Base-by-base conservation (phyloP, 2,113 vertebrate genomes). In the Tachysurus fulvidraco region DNA sequence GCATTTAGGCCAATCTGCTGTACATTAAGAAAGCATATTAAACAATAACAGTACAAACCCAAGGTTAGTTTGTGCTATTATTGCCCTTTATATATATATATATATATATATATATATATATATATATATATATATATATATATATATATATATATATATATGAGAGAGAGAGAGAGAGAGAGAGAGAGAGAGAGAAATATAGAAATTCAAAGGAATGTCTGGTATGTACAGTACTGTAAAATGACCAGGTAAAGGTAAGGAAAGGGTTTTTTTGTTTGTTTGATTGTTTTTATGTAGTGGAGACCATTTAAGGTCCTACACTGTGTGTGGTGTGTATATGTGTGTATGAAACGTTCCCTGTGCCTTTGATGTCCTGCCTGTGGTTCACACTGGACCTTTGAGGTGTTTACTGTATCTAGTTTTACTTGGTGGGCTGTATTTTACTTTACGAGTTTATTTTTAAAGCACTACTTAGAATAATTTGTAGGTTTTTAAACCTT, bases 271-370 rank as follows among this genome's bases (percentile, higher is more conserved):
- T 87, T 67, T 81, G 67, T 86, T 84, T 87, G 67, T 36, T 36
- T 36, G 36, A 36, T 36, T 36, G 36, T 36, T 36, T 36, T 36
- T 36, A 2, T 59, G 60, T 52, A 81, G 57, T 7, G 57, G 50
- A 87, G 67, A 52, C 36, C 77, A 83, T 86, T 77, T 74, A 73
- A 65, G 30, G 76, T 67, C 84, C 55, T 85, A 69, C 52, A 17
- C 16, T 78, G 57, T 76, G 69, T 71, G 83, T 76, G 25, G 54
- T 60, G 74, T 36, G 74, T 78, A 36, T 36, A 36, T 36, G 36
- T 59, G 52, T 41, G 16, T 44, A 28, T 55, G 52, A 67, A 55
- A n/a, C n/a, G n/a, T 54, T 46, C 12, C 25, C 55, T 36, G 60
- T 67, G n/a, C 69, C 54, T 74, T 19, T 21, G 6, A 12, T 8